Conservation (phyloP, 1,140 invertebrate genomes). For the Zeugodacus cucurbitae region DNA sequence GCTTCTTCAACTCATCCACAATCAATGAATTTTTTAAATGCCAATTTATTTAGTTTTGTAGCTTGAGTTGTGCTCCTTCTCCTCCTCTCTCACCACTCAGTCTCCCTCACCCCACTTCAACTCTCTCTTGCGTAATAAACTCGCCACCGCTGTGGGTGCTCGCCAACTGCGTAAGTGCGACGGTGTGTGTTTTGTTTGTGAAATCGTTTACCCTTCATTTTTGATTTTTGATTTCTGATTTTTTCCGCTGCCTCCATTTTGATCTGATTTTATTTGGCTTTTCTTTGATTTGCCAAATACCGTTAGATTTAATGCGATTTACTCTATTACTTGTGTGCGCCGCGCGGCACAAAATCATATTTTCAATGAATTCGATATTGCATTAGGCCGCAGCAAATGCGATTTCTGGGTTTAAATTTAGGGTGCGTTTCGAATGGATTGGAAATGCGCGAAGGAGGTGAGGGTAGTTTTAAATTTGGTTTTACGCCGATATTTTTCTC, state of each 20-base stretch:
- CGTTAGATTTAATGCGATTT: slow-evolving; percentile 31
- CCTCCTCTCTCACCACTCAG: not conserved
- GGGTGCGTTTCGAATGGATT: not conserved
- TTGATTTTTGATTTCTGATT: slow-evolving; percentile 1
- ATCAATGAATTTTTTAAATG: not conserved
- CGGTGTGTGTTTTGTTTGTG: not conserved
- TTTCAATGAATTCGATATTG: not conserved
- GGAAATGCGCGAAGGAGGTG: not conserved
- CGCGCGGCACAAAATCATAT: slow-evolving; percentile 10
- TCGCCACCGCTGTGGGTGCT: not conserved
- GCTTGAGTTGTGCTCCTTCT: not conserved
- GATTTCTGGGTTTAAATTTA: not conserved
- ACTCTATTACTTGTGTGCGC: not conserved
- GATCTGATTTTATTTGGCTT: not conserved
- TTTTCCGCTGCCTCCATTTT: not conserved
- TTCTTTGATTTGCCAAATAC: not conserved
- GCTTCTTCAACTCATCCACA: not conserved
- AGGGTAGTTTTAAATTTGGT: not conserved
- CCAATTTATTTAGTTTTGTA: not conserved
- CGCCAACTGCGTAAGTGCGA: not conserved
- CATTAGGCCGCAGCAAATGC: not conserved
- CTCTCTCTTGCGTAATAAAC: not conserved
- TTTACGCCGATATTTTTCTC: no score
- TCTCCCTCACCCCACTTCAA: not conserved
- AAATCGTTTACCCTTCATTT: not conserved